A percentile compares a stretch with the other conserved stretches of the same genome.
These are phyloP conservation scores for Alcis repandata DNA, from an alignment of 2,888 invertebrate genomes.

Conservation along the genomic window DNA sequence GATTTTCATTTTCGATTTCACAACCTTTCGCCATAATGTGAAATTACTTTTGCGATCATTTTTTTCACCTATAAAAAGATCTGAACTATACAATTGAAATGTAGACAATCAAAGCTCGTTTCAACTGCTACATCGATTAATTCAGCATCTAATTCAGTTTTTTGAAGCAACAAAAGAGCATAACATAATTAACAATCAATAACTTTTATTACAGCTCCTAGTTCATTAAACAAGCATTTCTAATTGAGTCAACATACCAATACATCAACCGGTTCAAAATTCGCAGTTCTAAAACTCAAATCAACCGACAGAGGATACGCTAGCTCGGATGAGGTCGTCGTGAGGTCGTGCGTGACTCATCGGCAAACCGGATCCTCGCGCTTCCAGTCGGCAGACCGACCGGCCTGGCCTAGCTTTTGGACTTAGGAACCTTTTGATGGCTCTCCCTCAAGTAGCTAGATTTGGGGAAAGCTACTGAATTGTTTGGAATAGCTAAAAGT, in stretches of 20 bases:
- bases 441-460: not conserved
- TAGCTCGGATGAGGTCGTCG: slow-evolving; percentile 67
- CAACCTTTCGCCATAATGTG: not conserved
- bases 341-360: slow-evolving; percentile 78
- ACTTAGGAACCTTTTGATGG: slow-evolving; percentile 20
- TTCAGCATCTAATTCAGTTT: no score
- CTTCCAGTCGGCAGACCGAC: slow-evolving; percentile 38
- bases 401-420: slow-evolving; percentile 32
- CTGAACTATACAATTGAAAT: no score
- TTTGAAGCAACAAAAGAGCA: no score
- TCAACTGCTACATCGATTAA: no score
- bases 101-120: no score
- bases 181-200: no score
- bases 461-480: not conserved
- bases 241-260: slow-evolving; percentile 3
- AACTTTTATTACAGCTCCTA: not conserved
- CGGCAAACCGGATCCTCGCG: slow-evolving; percentile 72
- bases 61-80: no score
- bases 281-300: slow-evolving; percentile 20
- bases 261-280: slow-evolving; percentile 12
- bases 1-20: not conserved
- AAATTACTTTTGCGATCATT: not conserved
- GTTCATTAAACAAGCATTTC: not conserved
- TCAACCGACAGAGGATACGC: slow-evolving; percentile 50
- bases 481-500: not conserved